Percentiles rank a stretch among this genome's conserved stretches.
Evolutionary conservation across 2,797 vertebrate species (phyloP).

Genomic region (Carduelis carduelis): DNA sequence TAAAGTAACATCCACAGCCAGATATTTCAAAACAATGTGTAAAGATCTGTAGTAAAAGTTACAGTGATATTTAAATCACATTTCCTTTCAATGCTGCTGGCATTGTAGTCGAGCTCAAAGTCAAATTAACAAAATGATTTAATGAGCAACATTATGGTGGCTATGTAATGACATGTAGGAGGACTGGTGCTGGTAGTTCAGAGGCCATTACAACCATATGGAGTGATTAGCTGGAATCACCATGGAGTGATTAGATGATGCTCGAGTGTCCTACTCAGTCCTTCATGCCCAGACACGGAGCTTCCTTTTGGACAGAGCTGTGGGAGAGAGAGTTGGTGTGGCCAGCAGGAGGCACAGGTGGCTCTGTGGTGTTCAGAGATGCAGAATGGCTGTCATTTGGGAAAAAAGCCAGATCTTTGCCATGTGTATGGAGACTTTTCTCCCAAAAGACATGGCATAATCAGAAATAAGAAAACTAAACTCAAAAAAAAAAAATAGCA

Average conservation of each 20-base stretch:
- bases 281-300: rapidly evolving
- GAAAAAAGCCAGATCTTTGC: neutral
- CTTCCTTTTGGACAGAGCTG: neutral
- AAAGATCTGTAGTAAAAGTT: neutral
- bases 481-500: neutral
- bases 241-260: neutral
- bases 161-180: neutral
- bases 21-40: neutral
- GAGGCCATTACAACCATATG: neutral
- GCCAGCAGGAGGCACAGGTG: neutral
- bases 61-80: neutral
- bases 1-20: neutral
- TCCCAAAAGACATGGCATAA: neutral
- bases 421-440: neutral
- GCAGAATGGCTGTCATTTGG: neutral
- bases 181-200: neutral
- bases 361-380: neutral
- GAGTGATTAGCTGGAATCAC: neutral
- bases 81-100: neutral
- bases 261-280: rapidly evolving
- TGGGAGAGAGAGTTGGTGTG: neutral
- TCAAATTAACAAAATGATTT: neutral
- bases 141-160: neutral
- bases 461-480: neutral
- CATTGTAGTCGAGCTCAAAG: neutral